Percentiles rank a stretch among this genome's conserved stretches.
Evolutionary conservation across 1,140 invertebrate genomes (phyloP).

Genomic region (Gonatopus flavifemur): DNA sequence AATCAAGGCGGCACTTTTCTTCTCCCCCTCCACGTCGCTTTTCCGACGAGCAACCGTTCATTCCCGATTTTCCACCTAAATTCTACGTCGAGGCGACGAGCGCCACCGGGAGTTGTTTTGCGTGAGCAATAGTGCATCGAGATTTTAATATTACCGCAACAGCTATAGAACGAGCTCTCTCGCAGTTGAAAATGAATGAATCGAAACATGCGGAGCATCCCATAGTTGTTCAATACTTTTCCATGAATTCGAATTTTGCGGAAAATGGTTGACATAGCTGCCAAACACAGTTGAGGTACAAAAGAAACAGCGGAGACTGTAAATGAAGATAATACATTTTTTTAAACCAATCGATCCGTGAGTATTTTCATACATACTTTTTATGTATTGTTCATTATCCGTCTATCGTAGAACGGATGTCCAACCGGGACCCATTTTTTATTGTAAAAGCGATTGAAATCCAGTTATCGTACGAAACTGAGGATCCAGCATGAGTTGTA

Average conservation of each 20-base stretch:
- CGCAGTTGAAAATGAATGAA: slow-evolving; percentile 89
- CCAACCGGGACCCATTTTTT: slow-evolving; percentile 93
- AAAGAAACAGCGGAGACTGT: slow-evolving; percentile 81
- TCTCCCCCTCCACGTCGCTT: too few relatives aligned
- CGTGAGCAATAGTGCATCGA: too few relatives aligned
- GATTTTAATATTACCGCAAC: slow-evolving; percentile 58
- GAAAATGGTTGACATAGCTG: slow-evolving; percentile 88
- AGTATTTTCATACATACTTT: too few relatives aligned
- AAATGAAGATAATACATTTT: too few relatives aligned
- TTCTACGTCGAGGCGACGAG: too few relatives aligned
- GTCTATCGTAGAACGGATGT: slow-evolving; percentile 80
- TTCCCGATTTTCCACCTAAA: too few relatives aligned
- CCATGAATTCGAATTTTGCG: slow-evolving; percentile 85
- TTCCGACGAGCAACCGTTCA: too few relatives aligned
- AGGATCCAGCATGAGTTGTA: slow-evolving; percentile 85
- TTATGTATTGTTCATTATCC: slow-evolving; percentile 61
- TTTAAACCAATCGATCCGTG: too few relatives aligned
- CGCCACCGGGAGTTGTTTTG: too few relatives aligned
- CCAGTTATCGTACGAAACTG: slow-evolving; percentile 80
- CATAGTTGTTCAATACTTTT: slow-evolving; percentile 92
- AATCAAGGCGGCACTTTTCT: too few relatives aligned
- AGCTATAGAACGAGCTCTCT: slow-evolving; percentile 68
- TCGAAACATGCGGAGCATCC: slow-evolving; percentile 88
- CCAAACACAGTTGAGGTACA: slow-evolving; percentile 93
- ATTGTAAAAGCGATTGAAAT: slow-evolving; percentile 90